Conservation (phyloP, 2,888 invertebrate species). For the Acleris cristana region DNA sequence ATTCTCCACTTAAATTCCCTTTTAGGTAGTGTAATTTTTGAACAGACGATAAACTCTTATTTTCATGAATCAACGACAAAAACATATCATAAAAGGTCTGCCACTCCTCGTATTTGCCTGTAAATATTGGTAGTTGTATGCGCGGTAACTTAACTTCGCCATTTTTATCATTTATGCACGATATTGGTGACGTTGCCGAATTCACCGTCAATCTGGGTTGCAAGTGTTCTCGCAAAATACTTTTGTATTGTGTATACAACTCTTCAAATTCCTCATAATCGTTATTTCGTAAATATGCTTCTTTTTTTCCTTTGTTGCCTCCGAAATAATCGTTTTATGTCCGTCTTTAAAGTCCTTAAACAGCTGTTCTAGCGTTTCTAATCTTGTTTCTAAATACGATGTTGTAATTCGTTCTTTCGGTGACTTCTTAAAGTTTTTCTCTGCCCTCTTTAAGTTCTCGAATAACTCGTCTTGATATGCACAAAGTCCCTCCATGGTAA, state of each 20-base stretch:
- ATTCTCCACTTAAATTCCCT: constrained; percentile 40
- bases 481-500: too few species aligned
- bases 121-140: constrained; percentile 40
- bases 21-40: constrained; percentile 45
- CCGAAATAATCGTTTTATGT: not conserved
- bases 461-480: not conserved
- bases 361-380: not conserved
- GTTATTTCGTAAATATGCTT: not conserved
- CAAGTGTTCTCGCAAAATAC: not conserved
- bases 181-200: not conserved
- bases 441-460: not conserved
- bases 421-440: not conserved
- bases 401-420: not conserved
- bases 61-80: constrained; percentile 39
- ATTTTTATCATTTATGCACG: not conserved
- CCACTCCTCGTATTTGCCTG: constrained; percentile 41
- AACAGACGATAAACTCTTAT: constrained; percentile 33
- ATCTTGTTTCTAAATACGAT: not conserved
- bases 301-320: not conserved
- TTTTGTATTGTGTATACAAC: constrained; percentile 1
- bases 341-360: not conserved
- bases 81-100: constrained; percentile 42
- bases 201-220: not conserved
- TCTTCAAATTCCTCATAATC: not conserved
- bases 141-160: constrained; percentile 37